These are phyloP conservation scores for Oreochromis aureus DNA, from an alignment of 2,113 vertebrate species.

Conservation along the genomic window DNA sequence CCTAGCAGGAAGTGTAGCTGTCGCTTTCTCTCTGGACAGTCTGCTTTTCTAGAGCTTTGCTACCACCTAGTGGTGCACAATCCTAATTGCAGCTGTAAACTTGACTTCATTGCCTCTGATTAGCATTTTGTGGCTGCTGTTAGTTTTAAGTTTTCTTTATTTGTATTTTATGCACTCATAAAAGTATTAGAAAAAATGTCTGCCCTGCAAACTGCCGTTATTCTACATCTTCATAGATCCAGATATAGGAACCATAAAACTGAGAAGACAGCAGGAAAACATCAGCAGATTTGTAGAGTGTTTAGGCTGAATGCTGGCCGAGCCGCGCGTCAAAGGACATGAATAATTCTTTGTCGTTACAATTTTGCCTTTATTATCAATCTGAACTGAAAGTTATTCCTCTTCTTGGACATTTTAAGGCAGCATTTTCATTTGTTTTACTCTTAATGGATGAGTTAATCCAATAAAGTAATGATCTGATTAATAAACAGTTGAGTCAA, in stretches of 20 bases:
- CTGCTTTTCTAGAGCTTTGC: neutral
- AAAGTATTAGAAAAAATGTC: neutral
- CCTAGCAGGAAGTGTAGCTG: neutral
- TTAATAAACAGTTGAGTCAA: neutral
- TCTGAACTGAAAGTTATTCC: neutral
- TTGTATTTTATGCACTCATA: neutral
- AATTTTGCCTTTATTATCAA: neutral
- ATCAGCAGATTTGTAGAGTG: neutral
- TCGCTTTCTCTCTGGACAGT: neutral
- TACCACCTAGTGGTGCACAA: slow-evolving; percentile 7
- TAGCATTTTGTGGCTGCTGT: neutral
- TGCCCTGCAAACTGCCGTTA: neutral
- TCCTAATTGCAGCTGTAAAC: neutral
- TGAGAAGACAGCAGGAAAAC: neutral
- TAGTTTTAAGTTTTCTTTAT: neutral
- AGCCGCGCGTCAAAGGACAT: neutral
- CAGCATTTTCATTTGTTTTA: neutral
- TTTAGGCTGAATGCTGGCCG: neutral
- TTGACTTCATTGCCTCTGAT: neutral
- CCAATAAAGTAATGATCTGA: neutral
- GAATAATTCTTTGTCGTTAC: neutral
- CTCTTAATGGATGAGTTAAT: neutral
- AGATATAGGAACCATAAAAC: neutral
- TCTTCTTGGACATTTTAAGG: neutral
- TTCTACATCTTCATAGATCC: neutral